These are phyloP conservation scores for Phymorhynchus buccinoides DNA, from an alignment of 1,140 invertebrate species.

Conservation along the genomic window DNA sequence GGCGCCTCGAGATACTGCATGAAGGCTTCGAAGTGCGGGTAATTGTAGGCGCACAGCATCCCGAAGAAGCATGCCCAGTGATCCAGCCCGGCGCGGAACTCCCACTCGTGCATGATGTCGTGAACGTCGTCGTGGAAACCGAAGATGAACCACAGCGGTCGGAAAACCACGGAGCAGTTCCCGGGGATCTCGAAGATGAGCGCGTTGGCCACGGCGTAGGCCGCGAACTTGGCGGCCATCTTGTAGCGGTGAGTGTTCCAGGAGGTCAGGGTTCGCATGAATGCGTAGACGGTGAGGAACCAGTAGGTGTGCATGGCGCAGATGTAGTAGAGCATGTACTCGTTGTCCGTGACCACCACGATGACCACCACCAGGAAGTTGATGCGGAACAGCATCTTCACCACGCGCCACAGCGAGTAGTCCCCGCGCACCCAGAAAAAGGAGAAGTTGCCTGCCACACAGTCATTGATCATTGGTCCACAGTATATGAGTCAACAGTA, in stretches of 20 bases:
- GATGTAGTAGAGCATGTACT: constrained; percentile 68
- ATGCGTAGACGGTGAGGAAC: constrained; percentile 63
- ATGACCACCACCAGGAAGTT: constrained; percentile 63
- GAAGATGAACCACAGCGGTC: constrained; percentile 54
- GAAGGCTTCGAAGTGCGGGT: constrained; percentile 62
- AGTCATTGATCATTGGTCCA: too few species aligned
- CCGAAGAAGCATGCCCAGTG: constrained; percentile 64
- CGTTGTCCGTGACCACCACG: constrained; percentile 54
- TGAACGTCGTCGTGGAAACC: constrained; percentile 48
- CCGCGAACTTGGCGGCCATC: constrained; percentile 59
- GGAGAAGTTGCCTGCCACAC: constrained; percentile 60
- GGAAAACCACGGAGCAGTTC: constrained; percentile 47
- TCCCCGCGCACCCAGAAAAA: constrained; percentile 66
- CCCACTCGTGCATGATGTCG: constrained; percentile 57
- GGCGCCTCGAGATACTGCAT: constrained; percentile 51
- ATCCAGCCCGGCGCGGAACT: constrained; percentile 58
- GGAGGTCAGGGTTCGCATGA: constrained; percentile 56
- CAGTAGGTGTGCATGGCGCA: constrained; percentile 69
- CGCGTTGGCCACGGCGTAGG: constrained; percentile 53
- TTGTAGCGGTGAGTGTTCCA: constrained; percentile 55
- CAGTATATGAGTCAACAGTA: too few species aligned
- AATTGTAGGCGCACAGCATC: constrained; percentile 67
- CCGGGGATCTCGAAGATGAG: constrained; percentile 63
- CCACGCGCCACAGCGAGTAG: constrained; percentile 58
- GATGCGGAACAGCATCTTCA: constrained; percentile 66